Conservation (phyloP, 2,888 invertebrate genomes). For the Eristalis intricaria region DNA sequence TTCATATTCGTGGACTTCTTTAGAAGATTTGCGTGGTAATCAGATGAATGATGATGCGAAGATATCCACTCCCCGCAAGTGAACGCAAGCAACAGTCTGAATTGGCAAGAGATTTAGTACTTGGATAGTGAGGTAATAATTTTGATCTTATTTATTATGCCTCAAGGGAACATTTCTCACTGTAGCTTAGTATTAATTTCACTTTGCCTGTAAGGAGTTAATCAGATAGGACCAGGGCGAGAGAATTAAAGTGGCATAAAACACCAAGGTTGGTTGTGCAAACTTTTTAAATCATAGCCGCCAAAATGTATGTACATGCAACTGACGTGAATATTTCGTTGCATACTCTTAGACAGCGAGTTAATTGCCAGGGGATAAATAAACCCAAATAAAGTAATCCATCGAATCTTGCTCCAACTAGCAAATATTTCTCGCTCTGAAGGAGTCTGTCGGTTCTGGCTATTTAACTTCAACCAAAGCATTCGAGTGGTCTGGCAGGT, state of each 20-base stretch:
- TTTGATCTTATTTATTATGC: neutral
- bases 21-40: conserved; percentile 30
- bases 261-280: too few relatives aligned
- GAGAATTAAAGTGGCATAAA: neutral
- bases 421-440: too few relatives aligned
- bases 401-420: too few relatives aligned
- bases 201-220: too few relatives aligned
- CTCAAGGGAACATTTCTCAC: neutral
- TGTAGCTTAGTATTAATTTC: neutral
- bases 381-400: too few relatives aligned
- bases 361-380: too few relatives aligned
- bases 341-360: too few relatives aligned
- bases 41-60: conserved; percentile 49
- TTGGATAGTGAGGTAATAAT: neutral
- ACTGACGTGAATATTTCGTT: neutral
- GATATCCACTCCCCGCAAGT: neutral
- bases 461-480: too few relatives aligned
- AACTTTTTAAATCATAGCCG: too few relatives aligned
- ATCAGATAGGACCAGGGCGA: conserved; percentile 4
- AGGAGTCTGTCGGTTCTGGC: too few relatives aligned
- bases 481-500: too few relatives aligned
- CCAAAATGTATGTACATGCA: neutral
- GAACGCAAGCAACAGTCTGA: neutral
- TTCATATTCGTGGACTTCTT: neutral
- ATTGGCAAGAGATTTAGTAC: neutral